Conservation (phyloP, 2,797 vertebrate genomes). For the Gymnoscopelus microlampas region DNA sequence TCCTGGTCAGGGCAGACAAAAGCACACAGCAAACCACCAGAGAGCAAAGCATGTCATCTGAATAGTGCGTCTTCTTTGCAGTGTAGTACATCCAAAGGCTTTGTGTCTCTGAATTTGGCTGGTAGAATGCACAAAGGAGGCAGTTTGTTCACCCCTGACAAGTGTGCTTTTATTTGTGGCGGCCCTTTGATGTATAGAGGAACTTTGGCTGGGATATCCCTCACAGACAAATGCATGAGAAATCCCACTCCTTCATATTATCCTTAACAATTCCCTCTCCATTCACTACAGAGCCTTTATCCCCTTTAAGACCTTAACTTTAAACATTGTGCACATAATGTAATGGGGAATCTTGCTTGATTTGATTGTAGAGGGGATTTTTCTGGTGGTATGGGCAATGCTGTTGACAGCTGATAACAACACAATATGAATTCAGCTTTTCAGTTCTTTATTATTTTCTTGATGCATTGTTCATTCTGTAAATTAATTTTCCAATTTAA, state of each 20-base stretch:
- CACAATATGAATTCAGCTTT: conserved; percentile 36
- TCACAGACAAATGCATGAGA: conserved; percentile 80
- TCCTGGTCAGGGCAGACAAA: conserved; percentile 82
- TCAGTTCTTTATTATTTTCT: background rate
- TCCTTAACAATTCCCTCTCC: conserved; percentile 81
- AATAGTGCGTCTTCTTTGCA: conserved; percentile 85
- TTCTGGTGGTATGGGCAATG: background rate
- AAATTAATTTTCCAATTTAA: too few species aligned
- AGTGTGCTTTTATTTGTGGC: conserved; percentile 85
- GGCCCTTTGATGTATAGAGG: conserved; percentile 85
- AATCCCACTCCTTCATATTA: conserved; percentile 85
- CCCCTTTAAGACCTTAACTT: conserved; percentile 81
- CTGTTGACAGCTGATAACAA: conserved; percentile 17
- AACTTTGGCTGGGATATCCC: conserved; percentile 83
- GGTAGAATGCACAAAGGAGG: conserved; percentile 82
- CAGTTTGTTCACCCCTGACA: conserved; percentile 87
- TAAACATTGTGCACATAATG: conserved; percentile 74
- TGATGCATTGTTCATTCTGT: too few species aligned
- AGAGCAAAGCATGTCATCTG: conserved; percentile 86
- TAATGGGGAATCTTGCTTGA: conserved; percentile 66
- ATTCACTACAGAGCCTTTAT: conserved; percentile 81
- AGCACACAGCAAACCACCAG: conserved; percentile 81
- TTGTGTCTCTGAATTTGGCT: conserved; percentile 83
- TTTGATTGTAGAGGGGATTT: conserved; percentile 44
- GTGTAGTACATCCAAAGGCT: conserved; percentile 86